These are phyloP conservation scores for Archilochus colubris DNA, from an alignment of 2,113 vertebrate species.

Conservation along the genomic window DNA sequence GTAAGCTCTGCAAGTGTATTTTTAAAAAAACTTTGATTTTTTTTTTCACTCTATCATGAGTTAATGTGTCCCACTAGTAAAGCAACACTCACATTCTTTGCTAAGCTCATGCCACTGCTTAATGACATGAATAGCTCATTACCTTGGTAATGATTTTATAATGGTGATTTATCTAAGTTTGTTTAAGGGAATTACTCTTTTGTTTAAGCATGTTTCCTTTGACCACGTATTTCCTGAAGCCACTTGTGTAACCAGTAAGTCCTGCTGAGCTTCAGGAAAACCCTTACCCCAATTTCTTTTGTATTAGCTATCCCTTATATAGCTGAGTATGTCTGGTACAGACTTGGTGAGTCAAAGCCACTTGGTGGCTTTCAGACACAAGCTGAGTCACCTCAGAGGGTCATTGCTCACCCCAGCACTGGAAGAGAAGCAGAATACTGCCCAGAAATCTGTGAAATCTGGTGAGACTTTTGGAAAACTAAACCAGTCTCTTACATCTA, in stretches of 20 bases:
- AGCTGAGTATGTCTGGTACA: not conserved
- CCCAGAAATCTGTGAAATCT: not conserved
- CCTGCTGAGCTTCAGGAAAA: not conserved
- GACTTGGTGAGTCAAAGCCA: not conserved
- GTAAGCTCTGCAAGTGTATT: not conserved
- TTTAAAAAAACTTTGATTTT: constrained; percentile 4
- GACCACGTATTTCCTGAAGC: not conserved
- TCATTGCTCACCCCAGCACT: not conserved
- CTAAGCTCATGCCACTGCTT: constrained; percentile 16
- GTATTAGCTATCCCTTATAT: not conserved
- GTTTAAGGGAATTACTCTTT: constrained; percentile 35
- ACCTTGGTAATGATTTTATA: constrained; percentile 56
- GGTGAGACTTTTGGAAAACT: not conserved
- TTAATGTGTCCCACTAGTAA: constrained; percentile 4
- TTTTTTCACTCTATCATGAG: constrained; percentile 20
- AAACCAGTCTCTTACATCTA: not conserved
- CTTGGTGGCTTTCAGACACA: not conserved
- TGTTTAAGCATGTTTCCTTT: not conserved
- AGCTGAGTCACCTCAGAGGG: not conserved
- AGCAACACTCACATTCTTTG: not conserved
- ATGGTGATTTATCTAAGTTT: constrained; percentile 41
- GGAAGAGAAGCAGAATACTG: not conserved
- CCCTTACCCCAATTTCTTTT: not conserved
- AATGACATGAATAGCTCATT: constrained; percentile 53
- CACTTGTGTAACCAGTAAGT: not conserved